A percentile compares a stretch with the other conserved stretches of the same genome.
phyloP scores from a whole-genome alignment of 2,888 invertebrate species.

The Oxytorus armatus region DNA sequence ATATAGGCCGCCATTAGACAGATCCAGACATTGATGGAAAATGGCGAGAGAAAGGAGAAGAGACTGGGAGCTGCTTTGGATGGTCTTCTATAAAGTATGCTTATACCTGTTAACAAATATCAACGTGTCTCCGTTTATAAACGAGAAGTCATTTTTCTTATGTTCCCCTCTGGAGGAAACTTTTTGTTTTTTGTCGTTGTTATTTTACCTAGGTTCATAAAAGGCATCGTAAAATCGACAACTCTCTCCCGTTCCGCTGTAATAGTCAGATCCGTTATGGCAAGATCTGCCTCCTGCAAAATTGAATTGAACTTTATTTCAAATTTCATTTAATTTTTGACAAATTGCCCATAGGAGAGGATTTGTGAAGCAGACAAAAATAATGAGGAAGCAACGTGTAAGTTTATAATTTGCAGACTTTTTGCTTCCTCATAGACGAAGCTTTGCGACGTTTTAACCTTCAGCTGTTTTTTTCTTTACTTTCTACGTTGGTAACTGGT shows the following conservation, averaged over 20 bases:
- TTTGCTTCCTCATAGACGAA: too few relatives aligned
- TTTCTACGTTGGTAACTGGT: not conserved
- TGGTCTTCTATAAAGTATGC: constrained; percentile 95
- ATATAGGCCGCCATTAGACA: constrained; percentile 93
- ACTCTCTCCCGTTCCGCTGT: constrained; percentile 94
- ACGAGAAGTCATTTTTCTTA: too few relatives aligned
- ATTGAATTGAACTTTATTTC: constrained; percentile 10
- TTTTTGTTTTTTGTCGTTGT: too few relatives aligned
- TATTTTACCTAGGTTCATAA: constrained; percentile 92
- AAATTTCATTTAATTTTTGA: not conserved
- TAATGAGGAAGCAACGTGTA: too few relatives aligned
- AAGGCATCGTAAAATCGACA: constrained; percentile 98
- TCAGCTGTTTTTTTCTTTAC: not conserved
- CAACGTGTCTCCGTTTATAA: not conserved
- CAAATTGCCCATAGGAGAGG: too few relatives aligned
- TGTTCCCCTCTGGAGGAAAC: not conserved
- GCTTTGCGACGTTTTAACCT: too few relatives aligned
- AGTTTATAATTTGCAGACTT: too few relatives aligned
- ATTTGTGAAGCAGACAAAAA: too few relatives aligned
- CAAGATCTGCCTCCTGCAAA: constrained; percentile 93
- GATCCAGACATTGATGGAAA: constrained; percentile 94
- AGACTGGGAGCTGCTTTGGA: constrained; percentile 93
- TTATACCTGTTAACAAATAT: constrained; percentile 87
- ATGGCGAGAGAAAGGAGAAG: constrained; percentile 96
- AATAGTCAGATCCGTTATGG: constrained; percentile 95